Conservation (phyloP, 2,113 vertebrate species). For the Muntiacus reevesi region DNA sequence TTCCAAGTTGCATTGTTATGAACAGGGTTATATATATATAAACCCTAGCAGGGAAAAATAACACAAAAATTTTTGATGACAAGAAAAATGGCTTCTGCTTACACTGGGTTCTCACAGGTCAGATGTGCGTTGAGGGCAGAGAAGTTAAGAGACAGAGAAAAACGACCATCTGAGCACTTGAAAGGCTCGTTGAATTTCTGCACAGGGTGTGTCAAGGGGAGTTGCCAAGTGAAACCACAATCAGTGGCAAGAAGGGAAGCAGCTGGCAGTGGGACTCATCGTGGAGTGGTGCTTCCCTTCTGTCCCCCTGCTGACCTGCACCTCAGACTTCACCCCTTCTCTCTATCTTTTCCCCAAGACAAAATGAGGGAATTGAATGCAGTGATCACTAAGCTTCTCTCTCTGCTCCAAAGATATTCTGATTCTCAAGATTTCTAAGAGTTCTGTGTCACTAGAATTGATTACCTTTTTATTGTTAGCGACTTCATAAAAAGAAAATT, state of each 20-base stretch:
- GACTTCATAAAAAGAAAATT: slow-evolving; percentile 72
- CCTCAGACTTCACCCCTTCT: background rate
- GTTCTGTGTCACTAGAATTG: slow-evolving; percentile 42
- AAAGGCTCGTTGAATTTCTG: background rate
- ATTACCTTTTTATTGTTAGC: slow-evolving; percentile 66
- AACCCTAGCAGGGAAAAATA: background rate
- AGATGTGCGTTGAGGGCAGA: background rate
- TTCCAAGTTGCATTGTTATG: background rate
- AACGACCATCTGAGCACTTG: background rate
- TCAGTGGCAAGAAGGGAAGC: background rate
- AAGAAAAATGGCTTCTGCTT: slow-evolving; percentile 35
- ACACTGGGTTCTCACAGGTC: background rate
- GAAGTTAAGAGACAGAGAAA: slow-evolving; percentile 15
- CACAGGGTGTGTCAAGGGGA: too few relatives aligned
- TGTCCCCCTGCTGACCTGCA: background rate
- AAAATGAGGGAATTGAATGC: background rate
- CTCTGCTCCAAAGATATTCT: accelerated
- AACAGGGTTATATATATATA: background rate
- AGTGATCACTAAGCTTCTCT: background rate
- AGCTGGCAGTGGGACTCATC: accelerated
- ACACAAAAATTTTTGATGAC: background rate
- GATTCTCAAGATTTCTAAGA: background rate
- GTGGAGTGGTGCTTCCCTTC: background rate
- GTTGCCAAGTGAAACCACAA: background rate
- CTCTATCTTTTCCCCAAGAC: background rate